A percentile compares a stretch with the other conserved stretches of the same genome.
phyloP scores from a whole-genome alignment of 2,888 invertebrate genomes.

The Stenolophus ochropezus region DNA sequence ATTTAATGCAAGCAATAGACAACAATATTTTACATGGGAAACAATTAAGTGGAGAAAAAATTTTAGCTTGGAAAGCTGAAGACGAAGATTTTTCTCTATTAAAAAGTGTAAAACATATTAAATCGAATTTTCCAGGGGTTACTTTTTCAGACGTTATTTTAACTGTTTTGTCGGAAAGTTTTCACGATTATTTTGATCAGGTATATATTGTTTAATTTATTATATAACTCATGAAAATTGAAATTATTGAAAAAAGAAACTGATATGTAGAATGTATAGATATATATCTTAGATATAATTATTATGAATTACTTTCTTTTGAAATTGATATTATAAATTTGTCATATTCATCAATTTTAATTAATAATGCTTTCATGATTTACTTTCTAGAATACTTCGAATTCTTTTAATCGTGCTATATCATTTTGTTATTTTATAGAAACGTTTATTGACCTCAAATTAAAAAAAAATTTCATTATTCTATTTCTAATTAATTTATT shows the following conservation, averaged over 20 bases:
- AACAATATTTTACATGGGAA: constrained; percentile 73
- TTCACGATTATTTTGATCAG: constrained; percentile 66
- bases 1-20: constrained; percentile 70
- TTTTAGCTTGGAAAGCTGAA: constrained; percentile 69
- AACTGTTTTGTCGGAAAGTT: constrained; percentile 58
- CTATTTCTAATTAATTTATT: not conserved
- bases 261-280: not conserved
- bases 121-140: constrained; percentile 55
- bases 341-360: constrained; percentile 1
- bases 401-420: not conserved
- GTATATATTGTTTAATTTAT: too few species aligned
- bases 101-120: constrained; percentile 59
- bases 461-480: not conserved
- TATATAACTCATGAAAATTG: too few species aligned
- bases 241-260: not conserved
- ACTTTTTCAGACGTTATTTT: constrained; percentile 62
- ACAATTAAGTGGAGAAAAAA: constrained; percentile 72
- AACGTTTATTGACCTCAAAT: not conserved
- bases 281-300: not conserved
- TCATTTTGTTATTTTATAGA: not conserved
- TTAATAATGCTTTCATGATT: not conserved
- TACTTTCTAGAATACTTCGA: not conserved
- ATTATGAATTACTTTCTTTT: not conserved
- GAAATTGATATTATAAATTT: not conserved
- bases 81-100: constrained; percentile 36